phyloP scores from a whole-genome alignment of 1,140 invertebrate genomes.

The Pseudomyrmex sp. region DNA sequence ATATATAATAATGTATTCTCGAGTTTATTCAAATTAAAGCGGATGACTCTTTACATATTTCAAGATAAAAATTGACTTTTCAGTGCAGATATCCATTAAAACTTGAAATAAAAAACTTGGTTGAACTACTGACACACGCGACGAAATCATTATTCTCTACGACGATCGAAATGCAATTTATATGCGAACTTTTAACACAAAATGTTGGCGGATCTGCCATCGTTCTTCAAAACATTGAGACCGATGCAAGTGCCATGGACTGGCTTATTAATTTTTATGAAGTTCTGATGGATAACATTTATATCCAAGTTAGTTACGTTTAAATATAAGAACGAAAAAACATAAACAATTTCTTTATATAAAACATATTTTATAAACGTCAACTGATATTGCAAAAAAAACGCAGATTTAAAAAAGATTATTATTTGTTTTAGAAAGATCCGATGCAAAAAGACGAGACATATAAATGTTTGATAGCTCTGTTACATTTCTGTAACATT shows the following conservation, averaged over 20 bases:
- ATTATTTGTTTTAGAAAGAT: slow-evolving; percentile 27
- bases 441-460: slow-evolving; percentile 11
- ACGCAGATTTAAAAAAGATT: neutral
- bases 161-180: slow-evolving; percentile 59
- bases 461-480: slow-evolving; percentile 51
- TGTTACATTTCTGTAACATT: slow-evolving; percentile 58
- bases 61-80: slow-evolving; percentile 1
- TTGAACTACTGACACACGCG: slow-evolving; percentile 37
- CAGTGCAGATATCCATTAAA: slow-evolving; percentile 52
- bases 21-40: slow-evolving; percentile 1
- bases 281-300: slow-evolving; percentile 40
- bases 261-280: slow-evolving; percentile 59
- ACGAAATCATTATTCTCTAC: neutral
- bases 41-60: neutral
- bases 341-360: neutral
- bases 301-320: slow-evolving; percentile 49
- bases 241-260: neutral
- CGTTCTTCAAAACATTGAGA: slow-evolving; percentile 19
- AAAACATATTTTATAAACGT: neutral
- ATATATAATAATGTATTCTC: neutral
- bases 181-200: slow-evolving; percentile 59
- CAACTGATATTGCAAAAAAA: neutral
- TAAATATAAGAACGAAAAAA: neutral
- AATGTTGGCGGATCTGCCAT: slow-evolving; percentile 39
- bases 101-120: slow-evolving; percentile 49